Evolutionary conservation across 2,797 vertebrate species (phyloP).

Genomic region (Chrysocyon brachyurus): DNA sequence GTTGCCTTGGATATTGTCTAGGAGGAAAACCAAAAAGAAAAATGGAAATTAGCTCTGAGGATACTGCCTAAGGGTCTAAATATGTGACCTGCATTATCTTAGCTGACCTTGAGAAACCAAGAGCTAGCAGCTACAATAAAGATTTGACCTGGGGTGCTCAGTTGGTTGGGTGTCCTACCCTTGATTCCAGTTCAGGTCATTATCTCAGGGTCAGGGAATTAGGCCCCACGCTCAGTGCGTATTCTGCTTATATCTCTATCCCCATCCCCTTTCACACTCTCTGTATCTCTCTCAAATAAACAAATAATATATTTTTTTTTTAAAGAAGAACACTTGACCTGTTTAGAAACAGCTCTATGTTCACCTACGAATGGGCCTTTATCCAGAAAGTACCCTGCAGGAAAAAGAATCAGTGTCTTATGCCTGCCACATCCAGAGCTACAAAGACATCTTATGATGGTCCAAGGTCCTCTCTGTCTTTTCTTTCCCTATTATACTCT

Average conservation of each 20-base stretch:
- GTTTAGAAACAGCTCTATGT: not conserved
- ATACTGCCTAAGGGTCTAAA: not conserved
- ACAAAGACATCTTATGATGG: not conserved
- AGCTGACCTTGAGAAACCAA: not conserved
- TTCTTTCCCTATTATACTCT: not conserved
- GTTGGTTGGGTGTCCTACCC: not conserved
- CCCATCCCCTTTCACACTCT: not conserved
- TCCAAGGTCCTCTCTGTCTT: not conserved
- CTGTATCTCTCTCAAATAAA: not conserved
- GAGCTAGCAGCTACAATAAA: not conserved
- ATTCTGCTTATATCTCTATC: not conserved
- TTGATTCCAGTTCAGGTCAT: not conserved
- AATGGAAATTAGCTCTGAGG: not conserved
- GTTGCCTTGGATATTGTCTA: not conserved
- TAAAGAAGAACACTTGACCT: not conserved
- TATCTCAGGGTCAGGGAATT: not conserved
- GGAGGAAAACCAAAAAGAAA: not conserved
- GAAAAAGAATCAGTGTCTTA: not conserved
- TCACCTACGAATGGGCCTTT: not conserved
- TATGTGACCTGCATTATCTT: not conserved
- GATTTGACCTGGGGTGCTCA: not conserved
- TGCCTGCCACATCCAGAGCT: not conserved
- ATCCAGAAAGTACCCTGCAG: not conserved
- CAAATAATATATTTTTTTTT: not conserved
- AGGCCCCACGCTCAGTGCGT: rapidly evolving